A percentile compares a stretch with the other conserved stretches of the same genome.
Evolutionary conservation across 2,113 vertebrate genomes (phyloP).

Genomic region (Smithornis capensis): DNA sequence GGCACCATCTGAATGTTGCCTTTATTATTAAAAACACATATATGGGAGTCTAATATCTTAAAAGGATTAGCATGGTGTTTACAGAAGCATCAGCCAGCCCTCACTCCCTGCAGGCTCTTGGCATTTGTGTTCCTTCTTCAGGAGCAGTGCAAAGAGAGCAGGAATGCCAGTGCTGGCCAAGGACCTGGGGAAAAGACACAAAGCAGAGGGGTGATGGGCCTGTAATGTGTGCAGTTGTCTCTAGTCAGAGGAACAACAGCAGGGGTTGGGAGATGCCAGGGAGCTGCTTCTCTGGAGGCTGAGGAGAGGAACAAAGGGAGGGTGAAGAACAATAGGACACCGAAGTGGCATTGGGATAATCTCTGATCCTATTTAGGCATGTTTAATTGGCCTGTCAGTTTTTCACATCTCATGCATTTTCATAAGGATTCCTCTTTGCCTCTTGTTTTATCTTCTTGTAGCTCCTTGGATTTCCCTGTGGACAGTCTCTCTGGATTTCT

Average conservation of each 20-base stretch:
- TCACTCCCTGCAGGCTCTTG: background rate
- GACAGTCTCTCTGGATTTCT: background rate
- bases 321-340: background rate
- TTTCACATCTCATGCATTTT: slow-evolving; percentile 48
- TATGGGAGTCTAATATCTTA: slow-evolving; percentile 44
- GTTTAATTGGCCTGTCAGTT: slow-evolving; percentile 51
- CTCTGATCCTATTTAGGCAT: background rate
- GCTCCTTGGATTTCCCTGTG: background rate
- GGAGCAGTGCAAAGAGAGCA: background rate
- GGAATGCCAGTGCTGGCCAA: background rate
- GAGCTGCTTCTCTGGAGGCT: background rate
- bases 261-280: background rate
- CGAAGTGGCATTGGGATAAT: background rate
- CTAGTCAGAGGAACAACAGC: background rate
- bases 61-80: slow-evolving; percentile 50
- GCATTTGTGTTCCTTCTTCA: background rate
- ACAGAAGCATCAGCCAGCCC: background rate
- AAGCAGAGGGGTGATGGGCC: background rate
- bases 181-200: background rate
- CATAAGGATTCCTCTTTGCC: slow-evolving; percentile 22
- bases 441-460: background rate
- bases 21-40: slow-evolving; percentile 58
- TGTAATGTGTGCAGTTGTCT: fast-evolving
- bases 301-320: background rate
- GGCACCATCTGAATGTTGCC: slow-evolving; percentile 53